Evolutionary conservation across 2,888 invertebrate genomes (phyloP).

Genomic region (Kryphioiulus occultus): DNA sequence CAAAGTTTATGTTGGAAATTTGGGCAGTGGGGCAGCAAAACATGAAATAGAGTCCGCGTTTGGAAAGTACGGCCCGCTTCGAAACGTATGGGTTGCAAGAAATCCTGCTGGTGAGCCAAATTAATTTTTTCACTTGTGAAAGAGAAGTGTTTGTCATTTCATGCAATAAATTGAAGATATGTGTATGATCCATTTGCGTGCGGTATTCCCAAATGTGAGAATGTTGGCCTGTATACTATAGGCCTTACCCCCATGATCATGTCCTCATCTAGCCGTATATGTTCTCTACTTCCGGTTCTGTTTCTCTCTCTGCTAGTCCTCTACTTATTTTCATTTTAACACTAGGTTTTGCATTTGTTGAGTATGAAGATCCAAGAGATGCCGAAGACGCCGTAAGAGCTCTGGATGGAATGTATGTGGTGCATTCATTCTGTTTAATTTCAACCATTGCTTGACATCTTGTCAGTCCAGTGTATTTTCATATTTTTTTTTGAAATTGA

Average conservation of each 20-base stretch:
- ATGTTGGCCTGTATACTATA: too few relatives aligned
- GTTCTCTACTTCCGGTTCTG: too few relatives aligned
- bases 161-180: too few relatives aligned
- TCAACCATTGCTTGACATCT: not conserved
- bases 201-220: too few relatives aligned
- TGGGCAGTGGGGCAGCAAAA: constrained; percentile 89
- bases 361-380: constrained; percentile 86
- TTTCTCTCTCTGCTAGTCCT: too few relatives aligned
- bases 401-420: constrained; percentile 81
- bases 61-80: constrained; percentile 84
- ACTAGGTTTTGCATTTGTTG: constrained; percentile 82
- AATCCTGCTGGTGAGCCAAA: constrained; percentile 76
- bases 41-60: constrained; percentile 88
- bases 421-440: not conserved
- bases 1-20: constrained; percentile 92
- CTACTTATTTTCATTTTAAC: constrained; percentile 61
- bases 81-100: constrained; percentile 93
- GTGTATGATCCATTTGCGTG: too few relatives aligned
- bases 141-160: not conserved
- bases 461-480: not conserved
- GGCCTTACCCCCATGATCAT: too few relatives aligned
- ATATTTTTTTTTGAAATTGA: too few relatives aligned
- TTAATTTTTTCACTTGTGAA: not conserved
- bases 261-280: too few relatives aligned
- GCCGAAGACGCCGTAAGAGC: constrained; percentile 86